Base-by-base conservation (phyloP, 53 echinoderm and acorn worm species). In the Paracentrotus lividus region DNA sequence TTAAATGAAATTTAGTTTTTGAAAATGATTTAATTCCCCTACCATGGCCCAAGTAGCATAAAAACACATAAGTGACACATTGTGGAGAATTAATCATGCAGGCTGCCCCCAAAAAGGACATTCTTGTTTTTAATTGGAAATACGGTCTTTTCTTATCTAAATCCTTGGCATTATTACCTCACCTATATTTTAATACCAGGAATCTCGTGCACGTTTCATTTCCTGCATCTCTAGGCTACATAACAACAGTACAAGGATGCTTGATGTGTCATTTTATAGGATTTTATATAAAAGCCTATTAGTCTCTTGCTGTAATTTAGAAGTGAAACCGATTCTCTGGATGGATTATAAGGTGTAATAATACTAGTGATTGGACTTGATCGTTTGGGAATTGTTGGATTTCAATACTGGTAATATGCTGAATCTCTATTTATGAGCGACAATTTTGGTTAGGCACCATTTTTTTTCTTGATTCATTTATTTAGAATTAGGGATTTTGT, bases 111-210 rank as follows among this genome's bases (percentile, higher is more conserved):
- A n/a, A n/a, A n/a, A n/a, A n/a, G n/a, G n/a, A n/a, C n/a, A n/a
- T n/a, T n/a, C n/a, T n/a, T n/a, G n/a, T n/a, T n/a, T n/a, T n/a
- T n/a, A n/a, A n/a, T n/a, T n/a, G n/a, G n/a, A n/a, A n/a, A n/a
- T n/a, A n/a, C n/a, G 38, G 16, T 32, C 33, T 13, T 64, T 26
- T 67, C 33, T 66, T 7, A 9, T 66, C 67, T 66, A 32, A 66
- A 66, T 27, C 77, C 77, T 77, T 42, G 8, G 20, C n/a, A n/a
- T n/a, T 81, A 81, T 47, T 45, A 10, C 6, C n/a, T 45, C n/a
- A 24, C 26, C 78, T 78, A 47, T 45, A n/a, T n/a, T n/a, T n/a
- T 21, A 10, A 78, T 78, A 49, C 47, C 81, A 81, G 81, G 81
- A 81, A 81, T 10, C 14, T 9, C 4, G 26, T 26, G 38, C 47